phyloP scores from a whole-genome alignment of 2,797 vertebrate species.

The Urosaurus nigricauda region DNA sequence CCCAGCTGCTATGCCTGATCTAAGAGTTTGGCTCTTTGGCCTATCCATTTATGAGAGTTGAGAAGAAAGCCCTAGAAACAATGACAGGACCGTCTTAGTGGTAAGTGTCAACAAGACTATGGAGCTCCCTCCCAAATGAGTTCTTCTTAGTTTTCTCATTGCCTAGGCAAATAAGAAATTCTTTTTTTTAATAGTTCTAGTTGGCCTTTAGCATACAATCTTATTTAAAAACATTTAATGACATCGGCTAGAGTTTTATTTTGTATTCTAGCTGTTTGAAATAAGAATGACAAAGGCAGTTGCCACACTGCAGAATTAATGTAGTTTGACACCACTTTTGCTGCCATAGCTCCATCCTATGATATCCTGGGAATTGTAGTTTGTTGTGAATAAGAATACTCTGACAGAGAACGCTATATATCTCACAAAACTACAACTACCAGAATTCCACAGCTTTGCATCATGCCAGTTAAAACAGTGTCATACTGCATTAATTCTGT shows the following conservation, averaged over 20 bases:
- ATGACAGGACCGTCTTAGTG: background rate
- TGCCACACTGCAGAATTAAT: too few species aligned
- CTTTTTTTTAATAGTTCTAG: background rate
- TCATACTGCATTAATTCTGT: too few species aligned
- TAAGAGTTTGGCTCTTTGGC: background rate
- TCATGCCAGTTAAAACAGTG: too few species aligned
- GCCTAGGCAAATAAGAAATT: background rate
- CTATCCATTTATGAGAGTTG: background rate
- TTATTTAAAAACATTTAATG: background rate
- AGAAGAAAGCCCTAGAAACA: background rate
- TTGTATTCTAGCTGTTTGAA: background rate
- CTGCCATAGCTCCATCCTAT: too few species aligned
- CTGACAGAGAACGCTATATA: too few species aligned
- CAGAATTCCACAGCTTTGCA: too few species aligned
- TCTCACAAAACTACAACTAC: too few species aligned
- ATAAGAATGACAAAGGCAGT: background rate
- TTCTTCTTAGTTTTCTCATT: background rate
- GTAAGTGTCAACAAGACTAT: background rate
- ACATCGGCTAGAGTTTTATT: background rate
- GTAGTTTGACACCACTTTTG: too few species aligned
- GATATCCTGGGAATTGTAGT: too few species aligned
- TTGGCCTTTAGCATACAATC: background rate
- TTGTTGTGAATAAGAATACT: too few species aligned
- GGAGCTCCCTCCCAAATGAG: too few species aligned
- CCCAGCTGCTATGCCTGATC: background rate